These are phyloP conservation scores for Phrynocephalus versicolor DNA, from an alignment of 2,113 vertebrate genomes.

Conservation along the genomic window DNA sequence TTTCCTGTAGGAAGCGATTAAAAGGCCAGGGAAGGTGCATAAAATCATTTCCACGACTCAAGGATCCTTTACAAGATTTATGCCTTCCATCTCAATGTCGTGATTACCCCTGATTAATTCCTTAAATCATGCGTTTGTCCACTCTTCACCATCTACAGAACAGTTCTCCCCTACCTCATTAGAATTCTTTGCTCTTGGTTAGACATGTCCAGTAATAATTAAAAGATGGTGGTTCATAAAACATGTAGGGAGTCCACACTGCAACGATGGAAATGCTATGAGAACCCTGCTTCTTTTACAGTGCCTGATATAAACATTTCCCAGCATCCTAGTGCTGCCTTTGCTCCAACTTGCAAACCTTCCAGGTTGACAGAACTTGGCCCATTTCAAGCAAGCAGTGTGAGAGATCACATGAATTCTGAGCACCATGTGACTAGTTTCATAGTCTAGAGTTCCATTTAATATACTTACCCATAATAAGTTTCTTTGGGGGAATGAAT, in stretches of 20 bases:
- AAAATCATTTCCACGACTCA: conserved; percentile 6
- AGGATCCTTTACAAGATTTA: conserved; percentile 10
- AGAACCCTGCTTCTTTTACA: not conserved
- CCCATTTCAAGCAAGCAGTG: not conserved
- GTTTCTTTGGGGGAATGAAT: no score
- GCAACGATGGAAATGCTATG: not conserved
- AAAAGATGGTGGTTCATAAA: not conserved
- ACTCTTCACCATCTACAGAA: not conserved
- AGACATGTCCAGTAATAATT: conserved; percentile 2
- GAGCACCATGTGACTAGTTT: no score
- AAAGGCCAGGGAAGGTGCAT: not conserved
- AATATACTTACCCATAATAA: no score
- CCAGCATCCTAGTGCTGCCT: not conserved
- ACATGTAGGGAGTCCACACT: not conserved
- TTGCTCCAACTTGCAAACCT: not conserved
- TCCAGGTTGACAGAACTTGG: not conserved
- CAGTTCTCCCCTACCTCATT: not conserved
- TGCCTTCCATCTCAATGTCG: not conserved
- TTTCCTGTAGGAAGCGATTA: conserved; percentile 12
- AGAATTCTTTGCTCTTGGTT: not conserved
- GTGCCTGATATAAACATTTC: not conserved
- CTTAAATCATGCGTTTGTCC: not conserved
- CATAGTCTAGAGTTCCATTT: no score
- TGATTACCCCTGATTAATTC: not conserved
- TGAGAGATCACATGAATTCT: not conserved